Evolutionary conservation across 1,140 invertebrate species (phyloP), one percentile per base, ranked within the genome.

Genomic region (Pogonomyrmex barbatus): DNA sequence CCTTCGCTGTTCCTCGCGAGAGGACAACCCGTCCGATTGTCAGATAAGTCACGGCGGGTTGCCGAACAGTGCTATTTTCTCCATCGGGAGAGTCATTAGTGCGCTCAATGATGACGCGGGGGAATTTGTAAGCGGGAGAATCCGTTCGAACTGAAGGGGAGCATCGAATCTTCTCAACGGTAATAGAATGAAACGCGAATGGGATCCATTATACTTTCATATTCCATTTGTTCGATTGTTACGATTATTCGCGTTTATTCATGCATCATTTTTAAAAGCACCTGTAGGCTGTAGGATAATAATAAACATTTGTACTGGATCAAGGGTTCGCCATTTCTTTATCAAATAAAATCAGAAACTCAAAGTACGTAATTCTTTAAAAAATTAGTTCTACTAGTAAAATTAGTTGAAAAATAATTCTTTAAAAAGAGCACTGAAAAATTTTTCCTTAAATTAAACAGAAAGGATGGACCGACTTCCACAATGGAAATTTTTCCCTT

Each of bases 1-100:
- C 54, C 79, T 62, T 75, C 54, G n/a, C 45, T 60, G 42, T 45
- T 60, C n/a, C 42, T 83, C 54, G 24, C 68, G n/a, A 83, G 42
- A 75, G 54, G 24, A 24, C 24, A 24, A 60, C 54, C 8, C 33
- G 42, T 36, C 45, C 36, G 79, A 83, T 83, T 33, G 54, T 33
- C 17, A 45, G 68, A 83, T 83, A 73, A 70, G 47, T 54, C 33
- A 10, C 39, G n/a, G 14, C 12, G 14, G 47, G 10, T 52, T 56
- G 36, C 12, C 10, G 42, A 62, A 42, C 30, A 10, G 6, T 10
- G 42, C 36, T 65, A 54, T 24, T 62, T 83, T 75, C 54, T n/a
- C 10, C 24, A 60, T 42, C 14, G 12, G 12, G 39, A 47, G 68
- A 30, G 33, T 58, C 30, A 8, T 73, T 58, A 56, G 10, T 58